Evolutionary conservation across 2,113 vertebrate species (phyloP), one percentile per base, ranked within the genome.

Genomic region (Lamprotornis superbus): DNA sequence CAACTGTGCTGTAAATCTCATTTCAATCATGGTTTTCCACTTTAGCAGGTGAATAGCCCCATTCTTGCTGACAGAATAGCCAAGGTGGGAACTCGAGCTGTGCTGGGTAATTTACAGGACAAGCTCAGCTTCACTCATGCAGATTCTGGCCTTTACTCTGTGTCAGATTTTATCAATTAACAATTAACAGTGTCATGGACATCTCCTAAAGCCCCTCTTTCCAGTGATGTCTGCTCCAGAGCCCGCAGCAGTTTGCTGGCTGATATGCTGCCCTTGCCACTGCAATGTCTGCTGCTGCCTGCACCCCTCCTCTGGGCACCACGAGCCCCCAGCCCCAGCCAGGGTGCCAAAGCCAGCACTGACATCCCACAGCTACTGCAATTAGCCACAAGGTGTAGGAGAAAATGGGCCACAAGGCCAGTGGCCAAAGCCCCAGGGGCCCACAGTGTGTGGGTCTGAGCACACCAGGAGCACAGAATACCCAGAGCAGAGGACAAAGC

Each of bases 301-400:
- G 31, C 64, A 25, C 2, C 61, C 77, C 70, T 65, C 70, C 65
- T 13, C 68, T 12, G 2, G 13, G 47, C 2, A 8, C 10, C 90
- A 4, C 1, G 0, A 5, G 49, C 20, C 87, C 1, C 47, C 81
- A 1, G 12, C 42, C 12, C 9, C 81, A 2, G 2, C 8, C 0
- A 10, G 35, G 42, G 4, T 1, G 28, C 23, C 8, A 15, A 2
- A 17, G 37, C 20, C 11, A 6, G 6, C 27, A 0, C 57, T 3
- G 1, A 2, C 9, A 1, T 2, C 59, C 68, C 59, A 1, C 19
- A 1, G 5, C 1, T 0, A 1, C 1, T 8, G 42, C 61, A 5
- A 2, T 4, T 0, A 14, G 25, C 7, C 77, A 12, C 20, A 0
- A 39, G 12, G 12, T 1, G 4, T 1, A 0, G 1, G 5, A 46